These are phyloP conservation scores for Cyanistes caeruleus DNA, from an alignment of 2,113 vertebrate genomes.

Conservation along the genomic window DNA sequence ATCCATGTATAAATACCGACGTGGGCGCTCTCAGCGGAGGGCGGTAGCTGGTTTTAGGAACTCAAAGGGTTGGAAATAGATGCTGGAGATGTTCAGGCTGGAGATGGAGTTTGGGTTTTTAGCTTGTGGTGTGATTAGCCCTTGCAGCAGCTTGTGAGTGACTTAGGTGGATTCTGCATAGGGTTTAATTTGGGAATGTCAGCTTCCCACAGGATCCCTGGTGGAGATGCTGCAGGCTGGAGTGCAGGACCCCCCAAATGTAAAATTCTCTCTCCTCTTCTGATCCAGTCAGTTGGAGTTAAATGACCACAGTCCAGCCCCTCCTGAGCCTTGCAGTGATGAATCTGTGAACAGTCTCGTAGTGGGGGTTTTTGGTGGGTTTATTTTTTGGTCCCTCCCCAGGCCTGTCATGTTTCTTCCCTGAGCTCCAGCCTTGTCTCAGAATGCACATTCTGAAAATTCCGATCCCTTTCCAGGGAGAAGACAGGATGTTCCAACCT, in stretches of 20 bases:
- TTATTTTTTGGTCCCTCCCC: neutral
- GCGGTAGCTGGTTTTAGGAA: neutral
- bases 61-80: neutral
- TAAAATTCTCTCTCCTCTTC: neutral
- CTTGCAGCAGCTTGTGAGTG: neutral
- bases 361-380: neutral
- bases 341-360: neutral
- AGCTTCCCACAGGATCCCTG: accelerated
- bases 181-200: neutral
- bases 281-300: neutral
- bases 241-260: neutral
- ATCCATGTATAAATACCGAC: accelerated
- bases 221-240: too few species aligned
- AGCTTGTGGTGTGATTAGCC: neutral
- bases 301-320: neutral
- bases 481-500: neutral
- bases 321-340: neutral
- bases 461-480: neutral
- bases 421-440: neutral
- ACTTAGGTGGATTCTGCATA: accelerated
- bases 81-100: neutral
- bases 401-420: neutral
- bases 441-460: neutral
- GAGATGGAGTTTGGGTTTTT: neutral
- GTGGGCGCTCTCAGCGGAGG: accelerated